Conservation (phyloP, 2,797 vertebrate genomes). For the Channallabes apus region DNA sequence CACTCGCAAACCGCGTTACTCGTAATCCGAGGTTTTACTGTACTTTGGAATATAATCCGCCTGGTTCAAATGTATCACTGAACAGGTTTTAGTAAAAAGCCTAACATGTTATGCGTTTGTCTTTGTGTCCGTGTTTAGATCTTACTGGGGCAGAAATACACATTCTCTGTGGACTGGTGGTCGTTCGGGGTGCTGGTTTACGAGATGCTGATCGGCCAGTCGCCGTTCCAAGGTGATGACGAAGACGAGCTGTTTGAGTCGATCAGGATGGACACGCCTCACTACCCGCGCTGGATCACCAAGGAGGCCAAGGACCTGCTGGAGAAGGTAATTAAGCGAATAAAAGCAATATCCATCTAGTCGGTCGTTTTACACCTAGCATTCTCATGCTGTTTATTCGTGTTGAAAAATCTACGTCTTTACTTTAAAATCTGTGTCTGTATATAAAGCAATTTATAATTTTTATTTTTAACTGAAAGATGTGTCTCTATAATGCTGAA, state of each 20-base stretch:
- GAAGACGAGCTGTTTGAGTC: conserved; percentile 97
- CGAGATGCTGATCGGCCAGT: conserved; percentile 98
- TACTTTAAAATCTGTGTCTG: background rate
- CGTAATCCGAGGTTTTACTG: too few relatives aligned
- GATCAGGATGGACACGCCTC: conserved; percentile 86
- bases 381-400: background rate
- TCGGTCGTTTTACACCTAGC: background rate
- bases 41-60: too few relatives aligned
- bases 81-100: background rate
- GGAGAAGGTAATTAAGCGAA: conserved; percentile 78
- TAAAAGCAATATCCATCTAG: background rate
- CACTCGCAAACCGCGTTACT: too few relatives aligned
- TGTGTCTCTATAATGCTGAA: background rate
- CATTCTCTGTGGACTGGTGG: conserved; percentile 99
- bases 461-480: background rate
- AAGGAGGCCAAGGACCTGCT: conserved; percentile 90
- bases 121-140: conserved; percentile 73
- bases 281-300: conserved; percentile 94
- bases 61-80: too few relatives aligned
- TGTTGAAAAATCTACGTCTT: background rate
- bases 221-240: conserved; percentile 95
- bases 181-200: conserved; percentile 97
- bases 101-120: too few relatives aligned
- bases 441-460: background rate
- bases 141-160: conserved; percentile 88